Conservation (phyloP, 2,888 invertebrate species). For the Ernsta delagoae region DNA sequence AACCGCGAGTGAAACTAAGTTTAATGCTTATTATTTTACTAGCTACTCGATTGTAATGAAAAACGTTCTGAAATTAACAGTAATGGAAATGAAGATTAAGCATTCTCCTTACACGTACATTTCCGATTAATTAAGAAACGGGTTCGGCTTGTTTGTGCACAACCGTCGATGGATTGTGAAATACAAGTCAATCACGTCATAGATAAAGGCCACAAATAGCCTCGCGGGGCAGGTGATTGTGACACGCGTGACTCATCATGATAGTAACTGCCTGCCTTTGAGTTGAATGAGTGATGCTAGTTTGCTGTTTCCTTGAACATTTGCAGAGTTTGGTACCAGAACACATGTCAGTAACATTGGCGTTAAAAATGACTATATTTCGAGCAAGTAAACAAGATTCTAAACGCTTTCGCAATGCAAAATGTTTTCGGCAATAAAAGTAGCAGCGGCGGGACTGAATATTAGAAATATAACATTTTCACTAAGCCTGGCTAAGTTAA, state of each 20-base stretch:
- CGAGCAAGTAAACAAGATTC: too few species aligned
- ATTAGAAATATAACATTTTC: too few species aligned
- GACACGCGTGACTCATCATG: conserved; percentile 25
- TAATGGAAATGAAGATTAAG: conserved; percentile 17
- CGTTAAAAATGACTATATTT: not conserved
- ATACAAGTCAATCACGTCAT: conserved; percentile 17
- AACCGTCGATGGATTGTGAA: conserved; percentile 34
- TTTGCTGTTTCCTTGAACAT: conserved; percentile 14
- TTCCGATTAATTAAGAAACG: conserved; percentile 34
- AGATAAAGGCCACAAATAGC: conserved; percentile 22
- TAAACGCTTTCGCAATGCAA: too few species aligned
- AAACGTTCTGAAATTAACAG: conserved; percentile 7
- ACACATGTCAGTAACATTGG: not conserved
- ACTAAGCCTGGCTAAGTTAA: not conserved
- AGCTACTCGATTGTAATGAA: not conserved
- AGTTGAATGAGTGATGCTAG: conserved; percentile 16
- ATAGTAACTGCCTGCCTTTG: conserved; percentile 9
- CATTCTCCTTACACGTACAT: conserved; percentile 16
- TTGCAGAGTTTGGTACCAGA: not conserved
- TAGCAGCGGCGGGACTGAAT: too few species aligned
- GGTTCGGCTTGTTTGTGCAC: conserved; percentile 29
- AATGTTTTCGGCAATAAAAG: too few species aligned
- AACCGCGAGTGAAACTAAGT: not conserved
- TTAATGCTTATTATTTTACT: too few species aligned
- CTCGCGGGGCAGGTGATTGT: conserved; percentile 28